These are phyloP conservation scores for Amblyjoppa proteus DNA, from an alignment of 2,888 invertebrate genomes.

Conservation along the genomic window DNA sequence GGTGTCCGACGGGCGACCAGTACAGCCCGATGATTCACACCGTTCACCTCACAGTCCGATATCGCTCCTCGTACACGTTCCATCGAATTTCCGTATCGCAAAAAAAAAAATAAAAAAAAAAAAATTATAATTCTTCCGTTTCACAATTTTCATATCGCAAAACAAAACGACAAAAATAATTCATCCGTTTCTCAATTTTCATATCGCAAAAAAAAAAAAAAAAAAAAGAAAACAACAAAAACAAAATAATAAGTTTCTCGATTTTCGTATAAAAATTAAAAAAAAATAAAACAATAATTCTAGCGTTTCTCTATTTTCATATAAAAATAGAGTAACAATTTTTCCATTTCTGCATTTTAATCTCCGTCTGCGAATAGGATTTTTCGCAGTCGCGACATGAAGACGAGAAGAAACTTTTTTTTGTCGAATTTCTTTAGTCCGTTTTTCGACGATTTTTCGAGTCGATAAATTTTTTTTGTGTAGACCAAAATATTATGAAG, in stretches of 20 bases:
- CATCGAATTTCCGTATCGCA: background rate
- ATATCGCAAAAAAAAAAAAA: background rate
- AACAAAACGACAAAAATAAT: background rate
- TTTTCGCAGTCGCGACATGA: too few species aligned
- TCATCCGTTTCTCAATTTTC: background rate
- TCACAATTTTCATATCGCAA: too few species aligned
- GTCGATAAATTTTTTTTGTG: background rate
- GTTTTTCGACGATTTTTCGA: background rate
- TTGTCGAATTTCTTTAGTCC: background rate
- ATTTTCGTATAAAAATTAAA: background rate
- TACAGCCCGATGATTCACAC: slow-evolving; percentile 53
- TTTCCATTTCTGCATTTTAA: too few species aligned
- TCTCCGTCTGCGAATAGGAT: too few species aligned
- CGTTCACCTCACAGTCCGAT: slow-evolving; percentile 30
- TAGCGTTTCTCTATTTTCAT: too few species aligned
- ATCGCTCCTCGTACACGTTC: background rate
- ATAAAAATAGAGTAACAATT: too few species aligned
- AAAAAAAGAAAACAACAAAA: background rate
- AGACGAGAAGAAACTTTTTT: background rate
- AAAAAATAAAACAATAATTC: too few species aligned
- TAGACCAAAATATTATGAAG: background rate
- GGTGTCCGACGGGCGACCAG: slow-evolving; percentile 30
- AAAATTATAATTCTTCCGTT: too few species aligned
- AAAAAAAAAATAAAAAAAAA: background rate
- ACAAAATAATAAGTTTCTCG: too few species aligned